Conservation (phyloP, 2,113 vertebrate genomes). For the Peromyscus maniculatus region DNA sequence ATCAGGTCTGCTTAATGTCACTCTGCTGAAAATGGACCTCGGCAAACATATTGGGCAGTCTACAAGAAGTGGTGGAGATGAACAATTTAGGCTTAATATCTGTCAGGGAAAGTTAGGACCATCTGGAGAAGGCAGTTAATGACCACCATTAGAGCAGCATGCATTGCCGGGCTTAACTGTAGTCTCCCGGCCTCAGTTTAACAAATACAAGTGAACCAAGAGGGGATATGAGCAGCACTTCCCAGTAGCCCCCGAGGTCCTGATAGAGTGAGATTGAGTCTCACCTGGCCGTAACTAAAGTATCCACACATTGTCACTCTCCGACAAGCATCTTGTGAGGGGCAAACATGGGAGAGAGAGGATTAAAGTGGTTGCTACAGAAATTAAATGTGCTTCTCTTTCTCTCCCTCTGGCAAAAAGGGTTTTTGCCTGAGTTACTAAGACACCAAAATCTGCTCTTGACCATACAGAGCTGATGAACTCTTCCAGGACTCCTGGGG, state of each 20-base stretch:
- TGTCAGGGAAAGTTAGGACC: conserved; percentile 77
- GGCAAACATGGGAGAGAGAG: conserved; percentile 30
- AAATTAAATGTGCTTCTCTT: conserved; percentile 35
- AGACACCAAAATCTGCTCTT: conserved; percentile 45
- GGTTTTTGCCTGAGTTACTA: conserved; percentile 12
- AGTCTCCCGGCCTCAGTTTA: conserved; percentile 75
- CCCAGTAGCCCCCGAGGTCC: conserved; percentile 55
- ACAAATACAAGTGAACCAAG: conserved; percentile 68
- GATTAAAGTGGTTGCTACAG: background rate
- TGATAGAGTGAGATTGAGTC: conserved; percentile 52
- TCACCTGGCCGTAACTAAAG: conserved; percentile 68
- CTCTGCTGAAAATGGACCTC: conserved; percentile 79
- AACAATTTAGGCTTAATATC: conserved; percentile 79
- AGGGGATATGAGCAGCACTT: conserved; percentile 63
- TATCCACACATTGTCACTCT: background rate
- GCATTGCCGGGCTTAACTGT: conserved; percentile 61
- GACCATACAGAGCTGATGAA: conserved; percentile 39
- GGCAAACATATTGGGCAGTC: conserved; percentile 82
- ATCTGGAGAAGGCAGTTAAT: conserved; percentile 82
- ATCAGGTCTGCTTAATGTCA: conserved; percentile 81
- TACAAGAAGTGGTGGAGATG: conserved; percentile 74
- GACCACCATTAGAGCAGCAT: conserved; percentile 70
- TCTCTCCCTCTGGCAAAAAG: background rate
- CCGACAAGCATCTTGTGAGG: background rate
- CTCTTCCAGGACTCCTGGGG: background rate